Base-by-base conservation (phyloP, 2,113 vertebrate species). In the Urocolius indicus region DNA sequence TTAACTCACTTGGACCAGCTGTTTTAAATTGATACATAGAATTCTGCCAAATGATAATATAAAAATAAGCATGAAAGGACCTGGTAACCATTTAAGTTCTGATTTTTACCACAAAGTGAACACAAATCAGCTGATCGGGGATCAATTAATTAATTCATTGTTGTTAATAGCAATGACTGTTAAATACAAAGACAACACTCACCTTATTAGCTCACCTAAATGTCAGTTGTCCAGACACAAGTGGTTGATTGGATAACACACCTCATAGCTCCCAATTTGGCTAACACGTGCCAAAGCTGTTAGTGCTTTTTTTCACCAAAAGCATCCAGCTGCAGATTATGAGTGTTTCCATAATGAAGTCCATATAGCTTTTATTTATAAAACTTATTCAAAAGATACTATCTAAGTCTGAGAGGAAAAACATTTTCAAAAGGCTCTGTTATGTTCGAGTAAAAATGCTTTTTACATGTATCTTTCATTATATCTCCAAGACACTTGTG, bases 21-120 rank as follows among this genome's bases (percentile, higher is more conserved):
- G 97, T 96, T 98, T 98, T 94, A 97, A 97, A 97, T 97, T 94
- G 96, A 77, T 96, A 65, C 75, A 71, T 90, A 92, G 61, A 34
- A 94, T 94, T 93, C 71, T 95, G 94, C 78, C 86, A 92, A 88
- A 96, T 94, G 96, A 97, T 97, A 95, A 94, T 87, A 89, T 48
- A 96, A 91, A 95, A 92, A 52, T 89, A 89, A 63, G 24, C 32
- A 87, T 82, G 73, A 95, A 96, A 93, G 80, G 2, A 61, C n/a
- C 52, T 2, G 11, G 71, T 82, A 95, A 89, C 63, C 68, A 59
- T 91, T 91, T 85, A 62, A 66, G 30, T 63, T 88, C 68, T 88
- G 63, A 92, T 86, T 93, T 94, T 89, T 80, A 52, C 45, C 65
- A 90, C 30, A 78, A 79, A 84, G 36, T 75, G 24, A 74, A 95